Evolutionary conservation across 2,113 vertebrate species (phyloP), one percentile per base, ranked within the genome.

Genomic region (Pollachius pollachius): DNA sequence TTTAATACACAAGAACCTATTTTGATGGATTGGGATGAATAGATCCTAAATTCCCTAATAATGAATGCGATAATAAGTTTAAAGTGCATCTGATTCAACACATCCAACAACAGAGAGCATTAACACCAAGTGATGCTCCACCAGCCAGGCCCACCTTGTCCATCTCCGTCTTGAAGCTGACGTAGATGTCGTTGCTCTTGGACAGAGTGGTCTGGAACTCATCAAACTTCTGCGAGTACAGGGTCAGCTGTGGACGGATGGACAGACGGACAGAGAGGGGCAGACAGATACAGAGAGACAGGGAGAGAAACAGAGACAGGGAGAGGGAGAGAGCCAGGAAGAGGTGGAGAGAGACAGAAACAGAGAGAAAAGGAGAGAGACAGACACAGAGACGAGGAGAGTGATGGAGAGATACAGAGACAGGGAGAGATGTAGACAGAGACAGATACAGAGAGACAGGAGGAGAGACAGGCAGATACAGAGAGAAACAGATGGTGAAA

Each of bases 121-220:
- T 12, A 4, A 21, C 59, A 21, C 18, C 11, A 19, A 12, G 19
- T 19, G 7, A 18, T 6, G 17, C 59, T 61, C 7, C n/a, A 59
- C 57, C 57, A 1, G n/a, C 16, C 8, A n/a, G 3, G n/a, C 19
- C 89, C 71, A 98, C 97, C 76, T 95, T 98, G 15, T 99, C 96
- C 97, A 99, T 99, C 88, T 99, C 96, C 78, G 94, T 92, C 81
- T 97, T 99, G 90, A 99, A 99, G 5, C 88, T 94, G 73, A 87
- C 83, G 69, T 96, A 99, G 73, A 98, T 95, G 65, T 98, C 94
- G 54, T 99, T 99, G 92, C 97, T 99, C 87, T 99, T 99, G 63
- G 94, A 84, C 83, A 99, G 76, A 0, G 97, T 97, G 52, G 68
- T 92, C 91, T 99, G 97, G 88, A 99, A 99, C 81, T 98, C 96